These are phyloP conservation scores for Rhagophthalmus giganteus DNA, from an alignment of 2,888 invertebrate species.

Conservation along the genomic window DNA sequence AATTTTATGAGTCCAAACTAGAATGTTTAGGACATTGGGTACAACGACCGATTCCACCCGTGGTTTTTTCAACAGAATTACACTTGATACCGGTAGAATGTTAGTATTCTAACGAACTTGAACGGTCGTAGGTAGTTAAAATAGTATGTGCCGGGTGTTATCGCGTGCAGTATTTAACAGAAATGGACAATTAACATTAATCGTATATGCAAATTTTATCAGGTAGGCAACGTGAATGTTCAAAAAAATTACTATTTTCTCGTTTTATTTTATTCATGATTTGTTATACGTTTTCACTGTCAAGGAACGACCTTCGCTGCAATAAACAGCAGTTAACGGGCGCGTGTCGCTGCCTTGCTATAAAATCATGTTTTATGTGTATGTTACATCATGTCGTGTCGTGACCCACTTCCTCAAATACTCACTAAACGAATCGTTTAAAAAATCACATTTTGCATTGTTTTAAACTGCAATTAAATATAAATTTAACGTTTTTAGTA, in stretches of 20 bases:
- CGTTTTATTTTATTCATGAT: conserved; percentile 24
- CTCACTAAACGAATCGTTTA: background rate
- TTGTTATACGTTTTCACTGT: conserved; percentile 49
- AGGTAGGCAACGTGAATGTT: conserved; percentile 7
- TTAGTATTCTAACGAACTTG: conserved; percentile 11
- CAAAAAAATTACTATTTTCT: conserved; percentile 4
- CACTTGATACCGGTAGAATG: background rate
- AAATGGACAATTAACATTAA: background rate
- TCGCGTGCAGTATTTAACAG: too few relatives aligned
- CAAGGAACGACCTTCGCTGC: conserved; percentile 53
- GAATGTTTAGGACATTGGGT: conserved; percentile 6
- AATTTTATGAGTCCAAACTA: conserved; percentile 14
- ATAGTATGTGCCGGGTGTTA: too few relatives aligned
- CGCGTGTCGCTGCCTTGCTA: conserved; percentile 51
- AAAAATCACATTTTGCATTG: background rate
- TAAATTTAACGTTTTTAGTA: too few relatives aligned
- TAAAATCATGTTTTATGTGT: conserved; percentile 55
- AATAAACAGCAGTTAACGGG: conserved; percentile 49
- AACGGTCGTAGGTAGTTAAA: conserved; percentile 2
- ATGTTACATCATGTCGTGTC: conserved; percentile 51
- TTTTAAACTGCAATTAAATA: background rate
- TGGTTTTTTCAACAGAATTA: conserved; percentile 5
- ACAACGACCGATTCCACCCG: conserved; percentile 14
- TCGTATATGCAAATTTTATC: background rate
- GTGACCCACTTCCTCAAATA: conserved; percentile 42